Evolutionary conservation across 2,113 vertebrate genomes (phyloP), one percentile per base, ranked within the genome.

Genomic region (Cyphomyrus discorhynchus): DNA sequence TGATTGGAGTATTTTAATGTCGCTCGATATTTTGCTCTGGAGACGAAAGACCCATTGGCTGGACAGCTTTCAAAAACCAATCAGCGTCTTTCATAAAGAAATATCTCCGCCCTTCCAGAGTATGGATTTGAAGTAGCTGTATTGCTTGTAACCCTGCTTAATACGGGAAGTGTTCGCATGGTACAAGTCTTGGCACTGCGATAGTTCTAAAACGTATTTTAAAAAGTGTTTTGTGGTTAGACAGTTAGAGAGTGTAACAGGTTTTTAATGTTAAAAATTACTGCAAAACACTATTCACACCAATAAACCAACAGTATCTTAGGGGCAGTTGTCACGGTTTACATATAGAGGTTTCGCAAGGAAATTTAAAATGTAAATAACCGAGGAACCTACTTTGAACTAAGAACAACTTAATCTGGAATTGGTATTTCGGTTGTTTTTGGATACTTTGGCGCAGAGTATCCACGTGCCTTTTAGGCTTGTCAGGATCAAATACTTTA

Each of bases 41-140:
- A 70, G 52, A n/a, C 80, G 52, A 90, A 82, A 88, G 21, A 52
- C 19, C n/a, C 19, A 62, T 90, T 90, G 70, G 86, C 24, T 24
- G 13, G 21, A 83, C 47, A 24, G 11, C 24, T 56, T 15, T 24
- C 13, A 49, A 5, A 80, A 50, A 53, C 66, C 66, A 89, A 89
- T 52, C 46, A 89, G 19, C 7, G 19, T 80, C 24, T n/a, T n/a
- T 83, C 17, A 83, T 10, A 10, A 83, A 83, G 19, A 42, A 83
- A 83, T 24, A 47, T 45, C 5, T 21, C 45, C 21, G 35, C 45
- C 39, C 42, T 46, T 84, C 19, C 5, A 45, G 15, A 77, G 15
- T 46, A 6, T 13, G 21, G 15, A 19, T 83, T 83, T 83, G 80
- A 46, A 83, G 45, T 45, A 7, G 80, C 19, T 46, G 2, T 46